Base-by-base conservation (phyloP, 2,797 vertebrate genomes). In the Oryzias sinensis region DNA sequence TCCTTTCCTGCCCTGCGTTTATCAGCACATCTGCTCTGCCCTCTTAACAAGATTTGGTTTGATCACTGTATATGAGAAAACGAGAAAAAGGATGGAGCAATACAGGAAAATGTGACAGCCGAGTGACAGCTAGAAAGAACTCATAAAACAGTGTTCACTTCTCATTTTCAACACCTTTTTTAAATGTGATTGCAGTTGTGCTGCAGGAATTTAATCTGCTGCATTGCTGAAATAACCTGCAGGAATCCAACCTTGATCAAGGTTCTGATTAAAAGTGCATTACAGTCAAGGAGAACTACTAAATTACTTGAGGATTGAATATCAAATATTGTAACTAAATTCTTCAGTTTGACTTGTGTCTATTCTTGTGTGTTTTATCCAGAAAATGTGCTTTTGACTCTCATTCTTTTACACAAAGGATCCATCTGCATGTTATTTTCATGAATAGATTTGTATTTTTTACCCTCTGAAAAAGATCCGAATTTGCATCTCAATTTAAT, bases 1-100 rank as follows among this genome's bases (percentile, higher is more conserved):
- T 61, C 57, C 27, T 67, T 27, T 43, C 59, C 49, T 57, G 17
- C 22, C 33, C 8, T 47, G 57, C 62, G 49, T 59, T 52, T 61
- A 9, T 46, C 47, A 44, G 46, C 46, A 6, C 27, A 53, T 9
- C 44, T 18, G 2, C 41, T 49, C 43, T 37, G 13, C 49, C 60
- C 24, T 17, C 1, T 18, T 18, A 56, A 24, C 48, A 45, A 16
- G 15, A 57, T 55, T 40, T 14, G 33, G 43, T 59, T 24, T 41
- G 17, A 53, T 46, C 18, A 62, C 41, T 5, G 0, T 18, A 41
- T 25, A 45, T 54, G n/a, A 22, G 14, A 58, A 53, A 40, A 47
- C 11, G 2, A 7, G 8, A 48, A 29, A 59, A 51, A 17, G 20
- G 27, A 42, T 9, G 5, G 15, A 62, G 20, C 1, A 22, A 13